Percentiles rank a stretch among this genome's conserved stretches.
Conservation (phyloP, 2,888 invertebrate species). For the Idaea biselata region DNA sequence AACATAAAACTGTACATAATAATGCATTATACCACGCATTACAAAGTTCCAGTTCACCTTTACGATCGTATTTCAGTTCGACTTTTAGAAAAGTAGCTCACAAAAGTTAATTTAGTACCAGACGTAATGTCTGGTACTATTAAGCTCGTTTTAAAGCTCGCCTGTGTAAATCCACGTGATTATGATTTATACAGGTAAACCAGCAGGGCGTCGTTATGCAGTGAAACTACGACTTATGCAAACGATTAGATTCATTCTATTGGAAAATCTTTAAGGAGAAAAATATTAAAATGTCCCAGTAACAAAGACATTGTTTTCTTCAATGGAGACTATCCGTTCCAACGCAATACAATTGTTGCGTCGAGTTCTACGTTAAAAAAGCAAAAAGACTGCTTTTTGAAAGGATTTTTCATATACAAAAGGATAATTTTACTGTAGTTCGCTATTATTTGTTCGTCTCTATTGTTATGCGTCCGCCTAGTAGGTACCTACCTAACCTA, state of each 20-base stretch:
- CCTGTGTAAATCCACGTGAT: background rate
- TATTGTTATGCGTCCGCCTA: constrained; percentile 41
- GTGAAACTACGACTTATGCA: background rate
- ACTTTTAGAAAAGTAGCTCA: no score
- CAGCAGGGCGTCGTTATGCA: background rate
- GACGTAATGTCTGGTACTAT: no score
- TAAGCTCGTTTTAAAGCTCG: no score
- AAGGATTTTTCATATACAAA: constrained; percentile 63
- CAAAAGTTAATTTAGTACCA: no score
- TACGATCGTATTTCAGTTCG: no score
- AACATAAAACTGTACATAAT: no score
- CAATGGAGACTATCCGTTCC: constrained; percentile 36
- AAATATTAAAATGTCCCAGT: constrained; percentile 27
- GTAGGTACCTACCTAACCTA: no score
- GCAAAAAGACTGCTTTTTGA: constrained; percentile 47
- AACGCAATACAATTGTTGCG: constrained; percentile 39
- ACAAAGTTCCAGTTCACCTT: no score
- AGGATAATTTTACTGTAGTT: constrained; percentile 62
- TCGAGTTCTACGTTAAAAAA: constrained; percentile 42
- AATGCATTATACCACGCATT: no score
- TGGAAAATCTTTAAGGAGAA: constrained; percentile 13
- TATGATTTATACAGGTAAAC: background rate
- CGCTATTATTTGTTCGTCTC: constrained; percentile 42
- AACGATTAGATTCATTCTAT: background rate
- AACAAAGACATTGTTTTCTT: constrained; percentile 44